Evolutionary conservation across 1,140 invertebrate genomes (phyloP), one percentile per base, ranked within the genome.

Genomic region (Rhynchophorus ferrugineus): DNA sequence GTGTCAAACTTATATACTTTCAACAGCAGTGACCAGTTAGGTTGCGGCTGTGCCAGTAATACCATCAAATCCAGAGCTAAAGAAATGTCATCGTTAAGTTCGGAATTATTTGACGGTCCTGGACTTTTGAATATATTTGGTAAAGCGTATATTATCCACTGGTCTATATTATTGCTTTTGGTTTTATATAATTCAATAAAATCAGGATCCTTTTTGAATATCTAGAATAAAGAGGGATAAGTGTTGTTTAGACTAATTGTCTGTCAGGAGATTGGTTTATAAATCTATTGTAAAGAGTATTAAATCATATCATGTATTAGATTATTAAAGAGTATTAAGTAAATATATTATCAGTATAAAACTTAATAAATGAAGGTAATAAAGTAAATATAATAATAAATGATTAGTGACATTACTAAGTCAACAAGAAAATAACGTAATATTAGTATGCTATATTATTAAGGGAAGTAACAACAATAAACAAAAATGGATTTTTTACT

Each of bases 41-140:
- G 78, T 60, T 87, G 83, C 0, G 87, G 85, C 61, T 87, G 85
- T n/a, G 81, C 77, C 34, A 81, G 69, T 3, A 89, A 61, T 0
- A 89, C 79, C 18, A 79, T 77, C 11, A 89, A 60, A 57, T 87
- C 84, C 24, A 87, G 63, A 5, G 79, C 78, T 1, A 85, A 73
- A 13, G 76, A 75, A 5, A 76, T 77, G 49, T 75, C 73, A 6
- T 75, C 69, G 0, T 72, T 63, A 3, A 86, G 59, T 43, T 81
- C 75, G 1, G 67, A 65, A 16, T 61, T 50, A 14, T 73, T 75
- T 3, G 71, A 66, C 49, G 66, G 71, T 39, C 69, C 66, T 7
- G 71, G 65, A 61, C 22, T 63, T 60, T 35, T 73, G 73, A 59
- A 84, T 78, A 85, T 71, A 46, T 80, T 73, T 0, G 82, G 80